Evolutionary conservation across 2,888 invertebrate species (phyloP).

Genomic region (Zygogramma bicolorata): DNA sequence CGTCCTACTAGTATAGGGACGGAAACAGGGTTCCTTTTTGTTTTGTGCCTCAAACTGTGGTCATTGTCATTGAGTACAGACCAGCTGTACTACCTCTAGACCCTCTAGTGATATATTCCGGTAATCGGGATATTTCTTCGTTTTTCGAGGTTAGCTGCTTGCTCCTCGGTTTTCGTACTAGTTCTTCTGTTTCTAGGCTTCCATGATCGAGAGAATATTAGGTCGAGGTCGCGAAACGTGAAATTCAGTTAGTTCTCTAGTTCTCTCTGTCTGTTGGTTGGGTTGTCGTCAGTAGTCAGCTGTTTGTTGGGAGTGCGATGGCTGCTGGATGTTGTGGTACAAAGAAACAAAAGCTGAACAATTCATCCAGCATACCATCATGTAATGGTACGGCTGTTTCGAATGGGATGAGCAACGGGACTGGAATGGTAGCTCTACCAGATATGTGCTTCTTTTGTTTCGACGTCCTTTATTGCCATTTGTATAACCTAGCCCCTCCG

Average conservation of each 20-base stretch:
- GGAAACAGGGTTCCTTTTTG: too few relatives aligned
- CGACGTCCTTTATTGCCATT: constrained; percentile 95
- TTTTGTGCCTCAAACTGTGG: too few relatives aligned
- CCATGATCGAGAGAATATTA: background rate
- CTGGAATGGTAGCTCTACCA: constrained; percentile 81
- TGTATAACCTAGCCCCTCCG: constrained; percentile 93
- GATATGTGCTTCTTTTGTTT: constrained; percentile 99
- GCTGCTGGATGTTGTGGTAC: constrained; percentile 93
- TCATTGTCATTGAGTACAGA: too few relatives aligned
- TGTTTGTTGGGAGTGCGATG: constrained; percentile 68
- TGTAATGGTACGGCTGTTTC: constrained; percentile 61
- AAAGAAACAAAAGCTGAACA: constrained; percentile 92
- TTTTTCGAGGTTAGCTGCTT: too few relatives aligned
- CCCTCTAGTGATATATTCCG: too few relatives aligned
- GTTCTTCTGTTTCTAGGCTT: background rate
- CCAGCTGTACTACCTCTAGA: too few relatives aligned
- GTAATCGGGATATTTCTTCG: too few relatives aligned
- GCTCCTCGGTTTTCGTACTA: background rate
- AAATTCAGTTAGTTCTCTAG: background rate
- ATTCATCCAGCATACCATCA: constrained; percentile 65
- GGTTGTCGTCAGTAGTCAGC: background rate
- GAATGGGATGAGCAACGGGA: constrained; percentile 62
- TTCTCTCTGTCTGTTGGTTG: background rate
- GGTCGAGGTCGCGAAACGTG: too few relatives aligned
- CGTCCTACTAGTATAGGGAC: too few relatives aligned